Evolutionary conservation across 2,113 vertebrate genomes (phyloP).

Genomic region (Oreochromis aureus): DNA sequence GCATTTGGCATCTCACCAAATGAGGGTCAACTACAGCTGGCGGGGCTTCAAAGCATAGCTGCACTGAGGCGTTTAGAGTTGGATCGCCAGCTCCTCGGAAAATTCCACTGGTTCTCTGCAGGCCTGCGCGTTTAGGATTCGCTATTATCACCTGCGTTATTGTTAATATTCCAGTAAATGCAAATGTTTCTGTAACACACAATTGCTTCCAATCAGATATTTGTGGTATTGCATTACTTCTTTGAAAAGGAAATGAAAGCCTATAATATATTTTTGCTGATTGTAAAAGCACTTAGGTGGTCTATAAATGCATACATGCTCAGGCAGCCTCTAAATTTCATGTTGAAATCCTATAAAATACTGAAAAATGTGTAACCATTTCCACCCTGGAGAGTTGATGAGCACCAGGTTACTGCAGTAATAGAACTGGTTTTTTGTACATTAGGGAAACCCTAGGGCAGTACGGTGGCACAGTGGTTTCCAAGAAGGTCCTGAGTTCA

Average conservation of each 20-base stretch:
- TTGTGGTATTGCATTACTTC: neutral
- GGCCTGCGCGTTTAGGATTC: neutral
- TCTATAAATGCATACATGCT: neutral
- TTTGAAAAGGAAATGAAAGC: accelerated
- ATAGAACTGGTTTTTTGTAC: neutral
- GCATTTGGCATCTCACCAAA: constrained; percentile 24
- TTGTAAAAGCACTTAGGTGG: neutral
- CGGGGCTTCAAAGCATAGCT: constrained; percentile 20
- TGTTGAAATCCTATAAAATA: neutral
- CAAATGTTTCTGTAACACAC: neutral
- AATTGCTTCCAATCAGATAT: neutral
- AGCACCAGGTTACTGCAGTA: neutral
- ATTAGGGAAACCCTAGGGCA: neutral
- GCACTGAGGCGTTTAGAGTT: neutral
- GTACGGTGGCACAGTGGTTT: neutral
- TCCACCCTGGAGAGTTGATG: too few relatives aligned
- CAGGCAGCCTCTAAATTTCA: neutral
- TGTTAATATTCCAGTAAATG: neutral
- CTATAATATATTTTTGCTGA: neutral
- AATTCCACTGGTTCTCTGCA: constrained; percentile 10
- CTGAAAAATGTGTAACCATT: neutral
- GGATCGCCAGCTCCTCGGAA: constrained; percentile 9
- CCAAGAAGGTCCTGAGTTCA: accelerated
- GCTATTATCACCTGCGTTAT: neutral
- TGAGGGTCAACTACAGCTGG: constrained; percentile 8